Base-by-base conservation (phyloP, 2,797 vertebrate genomes). In the Benthosema pterotum region DNA sequence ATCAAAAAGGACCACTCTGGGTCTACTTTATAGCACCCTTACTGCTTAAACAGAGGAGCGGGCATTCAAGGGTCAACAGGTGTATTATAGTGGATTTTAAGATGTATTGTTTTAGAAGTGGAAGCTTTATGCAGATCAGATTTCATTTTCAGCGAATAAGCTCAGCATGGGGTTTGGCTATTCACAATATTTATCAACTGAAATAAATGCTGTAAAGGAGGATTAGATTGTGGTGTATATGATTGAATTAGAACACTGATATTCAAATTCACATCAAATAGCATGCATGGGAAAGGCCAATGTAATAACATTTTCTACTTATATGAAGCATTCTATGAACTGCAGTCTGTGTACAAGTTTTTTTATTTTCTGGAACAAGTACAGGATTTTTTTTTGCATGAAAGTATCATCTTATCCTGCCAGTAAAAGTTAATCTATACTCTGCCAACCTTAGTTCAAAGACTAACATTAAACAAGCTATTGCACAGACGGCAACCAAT, bases 11-110 rank as follows among this genome's bases (percentile, higher is more conserved):
- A 47, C 68, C 75, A 14, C 48, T 72, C 77, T 75, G 72, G 60
- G 72, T 66, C 74, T 71, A 74, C 83, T 90, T 89, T 87, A 87
- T 78, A 77, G 84, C 86, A 79, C 76, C 77, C 81, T 80, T 67
- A 70, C 69, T 80, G 78, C 79, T 80, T 65, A 17, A 79, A 79
- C 87, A 84, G 71, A 82, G 80, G 78, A 75, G 69, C 71, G 63
- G 80, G 71, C 74, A 80, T 68, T 82, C 69, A 76, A 61, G 70
- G 82, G 85, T 86, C 86, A 90, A 85, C 90, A 87, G 87, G 86
- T 91, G 88, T 86, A 83, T 77, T 9, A 38, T 11, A 38, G 8
- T 38, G 11, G 8, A 38, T 38, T 38, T 32, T 32, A 32, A 32
- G 5, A 32, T 32, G 8, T 32, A 32, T 1, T 32, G 8, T 38